Conservation (phyloP, 2,888 invertebrate species). For the Calephelis perditalis region DNA sequence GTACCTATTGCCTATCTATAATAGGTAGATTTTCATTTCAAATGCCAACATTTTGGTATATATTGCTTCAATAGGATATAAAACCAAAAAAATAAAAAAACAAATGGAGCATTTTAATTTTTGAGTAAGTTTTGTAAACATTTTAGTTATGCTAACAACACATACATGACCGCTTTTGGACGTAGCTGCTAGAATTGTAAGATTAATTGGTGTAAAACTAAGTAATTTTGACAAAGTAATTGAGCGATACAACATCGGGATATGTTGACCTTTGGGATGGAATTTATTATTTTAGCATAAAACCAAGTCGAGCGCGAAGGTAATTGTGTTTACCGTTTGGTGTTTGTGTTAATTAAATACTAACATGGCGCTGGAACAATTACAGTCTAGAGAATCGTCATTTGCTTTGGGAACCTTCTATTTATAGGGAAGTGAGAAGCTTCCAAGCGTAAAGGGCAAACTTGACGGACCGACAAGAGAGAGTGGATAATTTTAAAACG, state of each 20-base stretch:
- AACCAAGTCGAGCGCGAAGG: constrained; percentile 5
- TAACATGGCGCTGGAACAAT: constrained; percentile 9
- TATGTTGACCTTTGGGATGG: constrained; percentile 5
- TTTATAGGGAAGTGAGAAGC: constrained; percentile 45
- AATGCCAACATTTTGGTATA: no score
- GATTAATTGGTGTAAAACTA: neutral
- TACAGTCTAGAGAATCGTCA: constrained; percentile 9
- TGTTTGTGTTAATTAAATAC: constrained; percentile 8
- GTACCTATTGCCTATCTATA: no score
- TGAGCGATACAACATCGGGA: neutral
- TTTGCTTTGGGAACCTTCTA: constrained; percentile 25
- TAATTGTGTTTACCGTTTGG: constrained; percentile 11
- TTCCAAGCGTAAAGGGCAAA: constrained; percentile 67
- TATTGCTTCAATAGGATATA: no score
- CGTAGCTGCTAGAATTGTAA: no score
- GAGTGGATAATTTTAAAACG: constrained; percentile 69
- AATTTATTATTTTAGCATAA: constrained; percentile 12
- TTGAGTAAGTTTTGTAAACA: no score
- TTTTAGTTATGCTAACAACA: no score
- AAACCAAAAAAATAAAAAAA: no score
- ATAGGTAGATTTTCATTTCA: no score
- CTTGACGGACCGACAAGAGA: constrained; percentile 62
- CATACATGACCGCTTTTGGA: no score
- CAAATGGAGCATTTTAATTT: no score
- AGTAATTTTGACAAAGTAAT: constrained; percentile 7